Base-by-base conservation (phyloP, 2,888 invertebrate species). In the Abrostola tripartita region DNA sequence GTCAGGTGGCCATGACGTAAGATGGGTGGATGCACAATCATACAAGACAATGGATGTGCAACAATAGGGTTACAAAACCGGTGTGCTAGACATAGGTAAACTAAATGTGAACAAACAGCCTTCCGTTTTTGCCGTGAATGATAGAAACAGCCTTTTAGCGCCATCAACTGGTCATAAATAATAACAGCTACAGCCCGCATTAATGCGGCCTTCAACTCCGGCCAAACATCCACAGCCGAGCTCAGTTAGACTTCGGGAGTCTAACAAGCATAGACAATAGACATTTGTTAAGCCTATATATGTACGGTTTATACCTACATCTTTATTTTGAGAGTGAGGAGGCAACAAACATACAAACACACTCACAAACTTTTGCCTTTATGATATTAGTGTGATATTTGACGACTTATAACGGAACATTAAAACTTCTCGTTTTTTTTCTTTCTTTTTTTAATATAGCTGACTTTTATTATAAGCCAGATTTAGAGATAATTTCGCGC, bases 401-500 rank as follows among this genome's bases (percentile, higher is more conserved):
- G 41, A 36, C 53, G 53, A 53, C 41, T 60, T 50, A n/a, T 52
- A 37, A 24, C 24, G 41, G 14, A 40, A 54, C 35, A 5, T 44
- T n/a, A 47, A 42, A 44, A 44, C 47, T 57, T 24, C 36, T 37
- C 14, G 24, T n/a, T 10, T 24, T 37, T 11, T 5, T 51, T 51
- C 40, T 38, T 50, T 52, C 52, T 61, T 58, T 50, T 61, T 64
- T 65, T 52, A 73, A 64, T 69, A 57, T 51, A 37, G 37, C 57
- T 44, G 57, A 51, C 36, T 64, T 76, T 73, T 60, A 60, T 57
- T 76, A 61, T 61, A 37, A 50, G 8, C 37, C 54, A 61, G 56
- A 69, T 66, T 69, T 49, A 58, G 12, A 11, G 57, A 51, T 38
- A 52, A 62, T 62, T 76, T 49, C 40, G 51, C 9, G 44, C 12